Base-by-base conservation (phyloP, 2,113 vertebrate genomes). In the Rhagologus leucostigma region DNA sequence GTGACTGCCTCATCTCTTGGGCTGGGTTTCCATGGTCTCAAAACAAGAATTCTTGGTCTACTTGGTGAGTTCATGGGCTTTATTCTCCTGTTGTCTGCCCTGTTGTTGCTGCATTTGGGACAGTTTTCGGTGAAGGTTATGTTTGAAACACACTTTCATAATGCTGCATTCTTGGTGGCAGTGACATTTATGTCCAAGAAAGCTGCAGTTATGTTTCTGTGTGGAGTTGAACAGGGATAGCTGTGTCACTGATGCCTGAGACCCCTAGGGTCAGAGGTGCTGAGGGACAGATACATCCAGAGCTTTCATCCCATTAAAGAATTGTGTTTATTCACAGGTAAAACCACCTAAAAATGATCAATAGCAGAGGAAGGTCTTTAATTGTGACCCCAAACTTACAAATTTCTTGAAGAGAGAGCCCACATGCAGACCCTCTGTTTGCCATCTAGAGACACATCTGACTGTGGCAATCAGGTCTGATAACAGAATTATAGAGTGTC, bases 361-460 rank as follows among this genome's bases (percentile, higher is more conserved):
- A 17, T 15, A 47, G 47, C 52, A 57, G 60, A 50, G 56, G 22
- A 50, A 39, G 12, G 5, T 17, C 42, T 53, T 52, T 67, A 18
- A 16, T 15, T 23, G 35, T 50, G 64, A 68, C 22, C 39, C 11
- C 13, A 13, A 3, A 22, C 12, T 21, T 33, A 9, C 6, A 5
- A 7, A 29, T 37, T 60, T 41, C 41, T 60, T 29, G 49, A 47
- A 9, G 32, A 20, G 57, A 26, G 14, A 46, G 4, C 33, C 60
- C 1, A 1, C 0, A 0, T 20, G 27, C 37, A 65, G 80, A 37
- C n/a, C 10, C 39, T 57, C 26, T 16, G 7, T 49, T 50, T 46
- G 42, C 47, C 3, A 1, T 23, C 47, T 52, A 32, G 44, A 59
- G 39, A 27, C 56, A 13, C 39, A 26, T 29, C 55, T 22, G 64